Base-by-base conservation (phyloP, 2,797 vertebrate species). In the Cossypha niveicapilla region DNA sequence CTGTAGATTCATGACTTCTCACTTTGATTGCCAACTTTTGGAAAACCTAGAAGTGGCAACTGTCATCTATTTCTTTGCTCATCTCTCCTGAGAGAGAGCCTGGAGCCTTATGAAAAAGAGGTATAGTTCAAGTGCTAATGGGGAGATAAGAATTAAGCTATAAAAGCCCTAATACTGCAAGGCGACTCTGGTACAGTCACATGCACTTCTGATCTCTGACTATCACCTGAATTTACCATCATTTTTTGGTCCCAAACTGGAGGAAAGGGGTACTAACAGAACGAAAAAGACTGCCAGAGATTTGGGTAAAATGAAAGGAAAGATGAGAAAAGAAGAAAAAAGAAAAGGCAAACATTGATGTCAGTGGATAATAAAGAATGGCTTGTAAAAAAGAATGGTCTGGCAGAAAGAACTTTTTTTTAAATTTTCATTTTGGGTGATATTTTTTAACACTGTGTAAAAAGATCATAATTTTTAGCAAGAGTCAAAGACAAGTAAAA, bases 21-120 rank as follows among this genome's bases (percentile, higher is more conserved):
- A 60, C 79, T 96, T 97, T 94, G 96, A 93, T 96, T 95, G 87
- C 91, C 90, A 91, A 53, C 61, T 96, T 93, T 85, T 78, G 57
- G 84, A 88, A 95, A 94, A 86, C 58, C 45, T 66, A 39, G 65
- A 95, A 93, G 58, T 90, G 86, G 73, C 66, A 93, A 95, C 91
- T 83, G 81, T 84, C 73, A 65, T 93, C 91, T 93, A 25, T 77
- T 91, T 74, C 70, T 88, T 75, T 86, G 77, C 68, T 78, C 86
- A 23, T 86, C 23, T 87, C 57, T 91, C 76, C 61, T 48, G 68
- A 63, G 81, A 83, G 72, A 58, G 54, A 91, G 78, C 45, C 72
- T 92, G 84, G 90, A 91, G 70, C 86, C 79, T 87, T 84, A 44
- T 70, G 60, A 76, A 61, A 86, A 91, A 91, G 93, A 90, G 44